Conservation (phyloP, 2,888 invertebrate species). For the Dusona sp. region DNA sequence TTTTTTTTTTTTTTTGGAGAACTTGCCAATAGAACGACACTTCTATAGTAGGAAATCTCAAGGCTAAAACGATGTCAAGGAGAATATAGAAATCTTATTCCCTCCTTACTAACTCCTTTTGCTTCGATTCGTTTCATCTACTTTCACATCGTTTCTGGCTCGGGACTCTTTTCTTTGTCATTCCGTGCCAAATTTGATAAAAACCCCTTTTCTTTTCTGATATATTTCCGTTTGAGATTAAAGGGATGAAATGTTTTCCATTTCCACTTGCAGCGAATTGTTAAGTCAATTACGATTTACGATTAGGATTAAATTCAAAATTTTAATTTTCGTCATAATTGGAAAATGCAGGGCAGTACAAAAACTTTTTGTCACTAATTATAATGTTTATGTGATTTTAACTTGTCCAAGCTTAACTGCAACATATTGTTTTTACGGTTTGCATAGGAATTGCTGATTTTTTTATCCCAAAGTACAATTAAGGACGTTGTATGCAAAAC, state of each 20-base stretch:
- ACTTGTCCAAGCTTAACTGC: no score
- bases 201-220: not conserved
- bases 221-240: not conserved
- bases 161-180: not conserved
- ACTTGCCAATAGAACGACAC: not conserved
- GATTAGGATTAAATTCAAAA: not conserved
- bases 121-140: slow-evolving; percentile 9
- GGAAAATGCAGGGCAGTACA: not conserved
- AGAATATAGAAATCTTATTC: slow-evolving; percentile 33
- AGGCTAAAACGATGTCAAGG: slow-evolving; percentile 54
- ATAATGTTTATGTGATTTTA: no score
- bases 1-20: not conserved
- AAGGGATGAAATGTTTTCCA: not conserved
- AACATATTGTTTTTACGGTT: no score
- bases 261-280: not conserved
- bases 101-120: not conserved
- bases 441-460: no score
- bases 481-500: no score
- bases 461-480: no score
- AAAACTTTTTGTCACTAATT: not conserved
- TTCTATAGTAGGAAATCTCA: not conserved
- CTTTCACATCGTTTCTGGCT: slow-evolving; percentile 32
- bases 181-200: slow-evolving; percentile 2
- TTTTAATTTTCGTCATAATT: not conserved
- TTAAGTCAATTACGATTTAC: not conserved